Conservation (phyloP, 2,113 vertebrate species). For the Tupaia tana region DNA sequence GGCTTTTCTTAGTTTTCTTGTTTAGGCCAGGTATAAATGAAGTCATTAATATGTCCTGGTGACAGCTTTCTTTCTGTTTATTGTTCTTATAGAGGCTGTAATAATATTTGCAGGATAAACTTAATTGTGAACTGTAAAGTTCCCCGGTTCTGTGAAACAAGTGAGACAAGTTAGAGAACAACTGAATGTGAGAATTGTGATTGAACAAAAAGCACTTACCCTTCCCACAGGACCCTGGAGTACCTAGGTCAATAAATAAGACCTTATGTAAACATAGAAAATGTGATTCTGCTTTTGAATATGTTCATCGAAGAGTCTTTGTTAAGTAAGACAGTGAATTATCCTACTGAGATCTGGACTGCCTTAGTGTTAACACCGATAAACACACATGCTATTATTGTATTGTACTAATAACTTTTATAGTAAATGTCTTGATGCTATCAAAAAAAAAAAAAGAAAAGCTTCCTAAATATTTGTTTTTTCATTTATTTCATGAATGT, state of each 20-base stretch:
- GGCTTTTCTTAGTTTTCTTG: conserved; percentile 46
- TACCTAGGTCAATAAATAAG: background rate
- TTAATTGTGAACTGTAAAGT: background rate
- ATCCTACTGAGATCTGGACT: background rate
- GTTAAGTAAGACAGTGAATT: background rate
- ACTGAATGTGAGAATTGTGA: background rate
- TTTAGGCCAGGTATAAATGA: conserved; percentile 50
- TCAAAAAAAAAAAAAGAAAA: background rate
- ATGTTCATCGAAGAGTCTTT: background rate
- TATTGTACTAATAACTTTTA: background rate
- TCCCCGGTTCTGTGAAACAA: background rate
- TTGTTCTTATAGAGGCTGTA: background rate
- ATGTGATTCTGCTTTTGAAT: background rate
- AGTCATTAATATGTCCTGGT: conserved; percentile 22
- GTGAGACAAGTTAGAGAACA: background rate
- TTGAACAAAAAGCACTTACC: background rate
- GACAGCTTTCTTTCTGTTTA: conserved; percentile 40
- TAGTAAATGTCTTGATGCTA: background rate
- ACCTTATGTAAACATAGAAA: background rate
- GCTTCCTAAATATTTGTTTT: background rate
- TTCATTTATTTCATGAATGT: background rate
- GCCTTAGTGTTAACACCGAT: background rate
- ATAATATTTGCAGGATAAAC: background rate
- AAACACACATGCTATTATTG: background rate
- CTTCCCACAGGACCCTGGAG: background rate